Evolutionary conservation across 1,140 invertebrate genomes (phyloP), one percentile per base, ranked within the genome.

Genomic region (Nasonia giraulti): DNA sequence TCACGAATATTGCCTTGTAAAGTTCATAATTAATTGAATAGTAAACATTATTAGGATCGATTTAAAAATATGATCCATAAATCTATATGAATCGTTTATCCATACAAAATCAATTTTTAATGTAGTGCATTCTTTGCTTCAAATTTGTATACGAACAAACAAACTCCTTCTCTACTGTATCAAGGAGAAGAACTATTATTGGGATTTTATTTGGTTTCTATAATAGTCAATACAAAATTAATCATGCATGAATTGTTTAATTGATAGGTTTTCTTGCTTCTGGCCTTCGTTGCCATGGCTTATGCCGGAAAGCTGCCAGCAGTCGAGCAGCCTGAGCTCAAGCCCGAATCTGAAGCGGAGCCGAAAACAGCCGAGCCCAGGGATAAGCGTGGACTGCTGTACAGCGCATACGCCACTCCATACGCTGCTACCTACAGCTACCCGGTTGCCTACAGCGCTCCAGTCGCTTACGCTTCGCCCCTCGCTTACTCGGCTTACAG

Each of bases 231-330:
- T 66, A 37, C 33, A 66, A 66, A 66, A 66, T 20, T 20, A 66
- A 66, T 20, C 17, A 66, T 6, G 14, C n/a, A 76, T 20, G 31
- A 40, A 6, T 6, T 66, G 66, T 80, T 80, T 80, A 80, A 68
- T 69, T 47, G 0, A n/a, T 71, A 92, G 91, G 87, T 86, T 84
- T 66, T 91, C 71, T 73, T 89, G 23, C 82, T 91, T 66, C 69
- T 92, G 86, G 91, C 90, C 84, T 77, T 92, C 78, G 85, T 89
- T 83, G 90, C 89, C 82, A 80, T 88, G n/a, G 88, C 86, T 44
- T 89, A 79, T 33, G 89, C 91, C 10, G 88, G 87, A 17, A 88
- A 87, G 69, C 44, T 81, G 44, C 79, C 71, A 44, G 10, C 27
- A 11, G 55, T 23, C 11, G 68, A 66, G 14, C 44, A 73, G 10